phyloP scores from a whole-genome alignment of 1,140 invertebrate genomes.

The Lepidotrigona ventralis region DNA sequence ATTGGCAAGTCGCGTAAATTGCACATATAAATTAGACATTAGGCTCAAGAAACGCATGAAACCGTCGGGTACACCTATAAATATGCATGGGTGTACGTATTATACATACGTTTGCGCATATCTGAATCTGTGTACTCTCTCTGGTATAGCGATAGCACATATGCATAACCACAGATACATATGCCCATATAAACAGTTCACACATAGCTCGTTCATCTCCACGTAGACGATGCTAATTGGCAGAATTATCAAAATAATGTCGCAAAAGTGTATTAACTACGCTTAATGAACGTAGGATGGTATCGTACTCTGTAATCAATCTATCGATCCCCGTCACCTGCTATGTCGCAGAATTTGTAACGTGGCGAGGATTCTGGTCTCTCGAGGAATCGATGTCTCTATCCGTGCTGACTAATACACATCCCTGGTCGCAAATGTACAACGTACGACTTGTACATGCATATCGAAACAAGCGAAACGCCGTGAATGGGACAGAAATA shows the following conservation, averaged over 20 bases:
- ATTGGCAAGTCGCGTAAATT: background rate
- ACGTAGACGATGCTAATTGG: background rate
- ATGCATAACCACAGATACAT: slow-evolving; percentile 1
- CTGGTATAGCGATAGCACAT: background rate
- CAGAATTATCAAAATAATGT: background rate
- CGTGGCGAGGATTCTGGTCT: slow-evolving; percentile 9
- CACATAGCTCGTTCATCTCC: slow-evolving; percentile 5
- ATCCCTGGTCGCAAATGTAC: background rate
- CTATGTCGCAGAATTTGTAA: background rate
- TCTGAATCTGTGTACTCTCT: background rate
- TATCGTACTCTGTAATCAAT: background rate
- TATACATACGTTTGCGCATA: background rate
- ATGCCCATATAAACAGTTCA: background rate
- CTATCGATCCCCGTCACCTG: slow-evolving; percentile 4
- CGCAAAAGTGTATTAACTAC: background rate
- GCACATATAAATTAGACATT: background rate
- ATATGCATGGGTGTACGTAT: slow-evolving; percentile 6
- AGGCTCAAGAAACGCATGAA: background rate
- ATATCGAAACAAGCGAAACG: background rate
- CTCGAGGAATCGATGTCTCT: slow-evolving; percentile 28
- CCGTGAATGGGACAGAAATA: background rate
- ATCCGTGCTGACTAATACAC: slow-evolving; percentile 4
- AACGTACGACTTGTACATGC: background rate
- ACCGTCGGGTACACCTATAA: background rate
- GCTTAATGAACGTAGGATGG: background rate